Base-by-base conservation (phyloP, 2,888 invertebrate species). In the Ormia ochracea region DNA sequence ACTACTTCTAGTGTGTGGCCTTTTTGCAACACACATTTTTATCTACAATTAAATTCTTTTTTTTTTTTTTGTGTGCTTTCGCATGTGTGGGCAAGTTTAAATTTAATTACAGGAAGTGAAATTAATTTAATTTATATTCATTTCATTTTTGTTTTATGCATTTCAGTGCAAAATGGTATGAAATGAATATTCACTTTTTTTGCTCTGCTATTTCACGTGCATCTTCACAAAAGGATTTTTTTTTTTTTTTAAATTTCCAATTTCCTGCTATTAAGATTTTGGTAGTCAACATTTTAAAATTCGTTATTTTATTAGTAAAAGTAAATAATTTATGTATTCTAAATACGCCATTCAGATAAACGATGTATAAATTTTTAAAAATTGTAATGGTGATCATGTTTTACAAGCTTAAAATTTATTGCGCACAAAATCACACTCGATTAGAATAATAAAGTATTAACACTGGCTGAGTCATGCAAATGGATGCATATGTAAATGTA, bases 91-190 rank as follows among this genome's bases (percentile, higher is more conserved):
- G 19, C 17, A 31, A 63, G 28, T 14, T 43, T 43, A 21, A 33
- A 33, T 28, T 50, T 72, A 45, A 45, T 50, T 72, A 45, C 36
- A 73, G 72, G 72, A 73, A 73, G 63, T 73, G 72, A 73, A 73
- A 54, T 73, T n/a, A 14, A 36, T 54, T 61, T 54, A 5, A 26
- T 28, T 31, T 48, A 26, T 6, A 4, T 45, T 45, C 19, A 5
- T 38, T 17, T 31, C n/a, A n/a, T 17, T 31, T 66, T 38, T n/a
- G 7, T 19, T 54, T 54, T n/a, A n/a, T 68, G 33, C 21, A 19
- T 48, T 48, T 48, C 14, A 19, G 33, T 33, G 12, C n/a, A n/a
- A 26, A 48, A 48, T 6, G 10, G 19, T 6, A 6, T 3, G 0
- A 50, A 26, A 14, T 14, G 28, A 54, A 33, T n/a, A 12, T 36